Evolutionary conservation across 92 coral and sea anemone genomes (phyloP).

Genomic region (Isaurus tuberculatus): DNA sequence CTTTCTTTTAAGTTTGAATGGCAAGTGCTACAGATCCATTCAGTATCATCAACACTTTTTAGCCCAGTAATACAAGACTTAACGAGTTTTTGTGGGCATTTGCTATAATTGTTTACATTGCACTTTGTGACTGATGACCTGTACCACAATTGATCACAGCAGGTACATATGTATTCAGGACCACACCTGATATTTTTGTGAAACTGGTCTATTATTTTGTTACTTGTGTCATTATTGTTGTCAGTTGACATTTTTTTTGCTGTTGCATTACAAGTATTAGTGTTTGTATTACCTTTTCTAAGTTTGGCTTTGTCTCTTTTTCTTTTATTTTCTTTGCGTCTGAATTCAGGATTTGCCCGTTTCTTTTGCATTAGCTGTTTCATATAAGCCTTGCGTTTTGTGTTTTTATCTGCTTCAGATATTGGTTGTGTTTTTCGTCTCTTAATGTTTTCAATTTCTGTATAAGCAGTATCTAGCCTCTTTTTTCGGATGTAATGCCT

Average conservation of each 20-base stretch:
- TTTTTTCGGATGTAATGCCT: constrained; percentile 36
- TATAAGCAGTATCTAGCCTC: constrained; percentile 18
- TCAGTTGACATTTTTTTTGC: constrained; percentile 12
- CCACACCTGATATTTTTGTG: constrained; percentile 40
- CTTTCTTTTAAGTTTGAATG: constrained; percentile 54
- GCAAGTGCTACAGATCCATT: constrained; percentile 67
- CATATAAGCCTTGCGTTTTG: constrained; percentile 49
- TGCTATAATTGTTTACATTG: constrained; percentile 45
- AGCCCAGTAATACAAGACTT: constrained; percentile 61
- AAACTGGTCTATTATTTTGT: background rate
- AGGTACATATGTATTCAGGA: constrained; percentile 50
- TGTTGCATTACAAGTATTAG: constrained; percentile 12
- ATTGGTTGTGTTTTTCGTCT: constrained; percentile 41
- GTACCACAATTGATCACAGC: constrained; percentile 59
- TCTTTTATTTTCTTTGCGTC: constrained; percentile 50
- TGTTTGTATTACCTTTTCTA: constrained; percentile 12
- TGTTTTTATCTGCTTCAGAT: constrained; percentile 38
- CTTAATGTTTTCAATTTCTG: constrained; percentile 1
- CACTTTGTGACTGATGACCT: constrained; percentile 45
- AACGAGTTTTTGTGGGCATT: constrained; percentile 57
- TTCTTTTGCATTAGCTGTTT: constrained; percentile 48
- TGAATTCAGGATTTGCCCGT: constrained; percentile 36
- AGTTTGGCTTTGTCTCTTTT: constrained; percentile 34
- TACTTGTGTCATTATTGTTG: background rate
- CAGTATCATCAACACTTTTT: constrained; percentile 53